phyloP scores from a whole-genome alignment of 2,888 invertebrate species.

The Agrotis segetum region DNA sequence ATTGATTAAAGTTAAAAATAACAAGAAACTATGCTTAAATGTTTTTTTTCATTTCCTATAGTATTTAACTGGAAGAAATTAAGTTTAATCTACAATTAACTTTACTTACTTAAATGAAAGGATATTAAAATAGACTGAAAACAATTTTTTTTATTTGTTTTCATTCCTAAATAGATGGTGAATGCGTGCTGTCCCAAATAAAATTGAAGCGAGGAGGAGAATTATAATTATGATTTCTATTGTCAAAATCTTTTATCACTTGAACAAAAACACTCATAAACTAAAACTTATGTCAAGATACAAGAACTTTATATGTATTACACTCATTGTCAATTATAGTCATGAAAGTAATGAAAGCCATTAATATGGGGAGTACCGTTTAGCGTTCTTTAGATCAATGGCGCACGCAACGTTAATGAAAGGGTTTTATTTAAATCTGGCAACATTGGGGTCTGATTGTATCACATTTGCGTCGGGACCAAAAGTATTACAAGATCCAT shows the following conservation, averaged over 20 bases:
- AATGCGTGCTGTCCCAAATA: no score
- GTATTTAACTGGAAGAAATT: background rate
- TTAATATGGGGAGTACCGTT: conserved; percentile 29
- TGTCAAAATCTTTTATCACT: background rate
- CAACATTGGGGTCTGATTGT: background rate
- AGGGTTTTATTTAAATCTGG: conserved; percentile 29
- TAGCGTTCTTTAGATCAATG: conserved; percentile 19
- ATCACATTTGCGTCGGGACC: conserved; percentile 6
- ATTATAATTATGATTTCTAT: no score
- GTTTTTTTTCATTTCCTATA: conserved; percentile 24
- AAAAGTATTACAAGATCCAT: background rate
- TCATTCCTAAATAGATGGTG: no score
- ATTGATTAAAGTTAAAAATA: conserved; percentile 44
- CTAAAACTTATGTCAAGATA: conserved; percentile 1
- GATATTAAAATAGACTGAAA: background rate
- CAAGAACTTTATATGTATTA: conserved; percentile 20
- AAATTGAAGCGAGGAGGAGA: no score
- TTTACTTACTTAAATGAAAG: background rate
- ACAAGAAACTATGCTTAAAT: conserved; percentile 6
- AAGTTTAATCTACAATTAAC: background rate
- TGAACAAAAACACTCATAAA: conserved; percentile 6
- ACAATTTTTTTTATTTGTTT: no score
- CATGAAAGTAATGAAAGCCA: conserved; percentile 33
- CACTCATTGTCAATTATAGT: conserved; percentile 19
- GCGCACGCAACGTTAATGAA: conserved; percentile 29